phyloP scores from a whole-genome alignment of 2,797 vertebrate species.

The Linurgus olivaceus region DNA sequence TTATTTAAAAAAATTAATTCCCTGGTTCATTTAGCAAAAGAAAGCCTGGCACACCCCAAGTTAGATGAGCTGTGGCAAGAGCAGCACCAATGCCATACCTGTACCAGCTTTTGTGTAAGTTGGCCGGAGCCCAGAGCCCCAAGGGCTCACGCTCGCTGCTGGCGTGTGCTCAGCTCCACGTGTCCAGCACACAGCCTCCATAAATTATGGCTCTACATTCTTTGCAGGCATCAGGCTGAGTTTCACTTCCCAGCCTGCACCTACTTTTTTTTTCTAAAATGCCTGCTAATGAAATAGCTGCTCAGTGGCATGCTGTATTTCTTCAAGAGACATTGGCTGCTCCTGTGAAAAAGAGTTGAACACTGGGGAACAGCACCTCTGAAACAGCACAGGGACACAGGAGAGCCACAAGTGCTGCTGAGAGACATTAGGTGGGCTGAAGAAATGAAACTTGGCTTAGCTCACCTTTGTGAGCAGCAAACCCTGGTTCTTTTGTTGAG shows the following conservation, averaged over 20 bases:
- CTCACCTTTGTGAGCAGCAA: not conserved
- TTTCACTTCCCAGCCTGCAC: not conserved
- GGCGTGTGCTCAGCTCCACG: not conserved
- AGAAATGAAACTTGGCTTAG: not conserved
- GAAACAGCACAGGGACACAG: accelerated
- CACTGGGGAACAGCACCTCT: not conserved
- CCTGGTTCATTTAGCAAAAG: not conserved
- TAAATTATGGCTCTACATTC: not conserved
- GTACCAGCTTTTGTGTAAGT: not conserved
- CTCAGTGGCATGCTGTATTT: not conserved
- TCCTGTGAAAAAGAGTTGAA: not conserved
- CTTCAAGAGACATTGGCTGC: not conserved
- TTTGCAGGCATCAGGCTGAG: not conserved
- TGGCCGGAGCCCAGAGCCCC: not conserved
- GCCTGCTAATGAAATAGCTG: not conserved
- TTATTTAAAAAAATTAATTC: not conserved
- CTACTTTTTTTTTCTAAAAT: not conserved
- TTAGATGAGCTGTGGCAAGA: not conserved
- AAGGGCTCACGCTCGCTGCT: not conserved
- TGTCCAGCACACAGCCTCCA: not conserved
- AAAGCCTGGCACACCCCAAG: not conserved
- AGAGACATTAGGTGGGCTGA: not conserved
- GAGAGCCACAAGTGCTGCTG: not conserved
- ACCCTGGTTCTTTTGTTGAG: not conserved
- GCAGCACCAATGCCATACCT: not conserved